Conservation (phyloP, 2,888 invertebrate species). For the Cephus rjabovi region DNA sequence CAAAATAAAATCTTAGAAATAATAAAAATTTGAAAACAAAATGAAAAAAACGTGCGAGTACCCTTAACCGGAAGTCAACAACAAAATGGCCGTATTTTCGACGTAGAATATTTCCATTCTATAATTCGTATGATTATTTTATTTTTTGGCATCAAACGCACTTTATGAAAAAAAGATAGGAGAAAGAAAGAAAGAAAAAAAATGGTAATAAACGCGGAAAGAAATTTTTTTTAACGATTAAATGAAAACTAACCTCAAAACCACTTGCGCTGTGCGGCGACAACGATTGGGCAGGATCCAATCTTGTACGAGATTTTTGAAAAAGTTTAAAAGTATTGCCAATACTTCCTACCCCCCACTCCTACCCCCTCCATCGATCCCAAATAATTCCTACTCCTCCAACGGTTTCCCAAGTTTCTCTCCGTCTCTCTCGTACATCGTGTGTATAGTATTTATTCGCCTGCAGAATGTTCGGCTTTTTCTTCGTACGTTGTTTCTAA, state of each 20-base stretch:
- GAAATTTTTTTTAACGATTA: conserved; percentile 14
- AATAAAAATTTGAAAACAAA: background rate
- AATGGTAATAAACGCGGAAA: conserved; percentile 16
- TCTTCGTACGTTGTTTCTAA: conserved; percentile 50
- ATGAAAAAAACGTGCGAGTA: background rate
- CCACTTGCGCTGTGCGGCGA: conserved; percentile 5
- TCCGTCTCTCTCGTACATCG: conserved; percentile 21
- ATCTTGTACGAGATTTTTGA: conserved; percentile 32
- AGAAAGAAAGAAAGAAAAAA: conserved; percentile 11
- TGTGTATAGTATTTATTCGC: conserved; percentile 62
- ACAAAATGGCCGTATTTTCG: background rate
- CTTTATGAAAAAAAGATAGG: conserved; percentile 5
- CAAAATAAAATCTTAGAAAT: background rate
- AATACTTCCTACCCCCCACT: background rate
- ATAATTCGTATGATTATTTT: background rate
- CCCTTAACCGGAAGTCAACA: background rate
- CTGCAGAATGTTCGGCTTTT: conserved; percentile 39
- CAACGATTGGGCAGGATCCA: conserved; percentile 59
- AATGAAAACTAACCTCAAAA: conserved; percentile 22
- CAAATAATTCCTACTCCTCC: conserved; percentile 12
- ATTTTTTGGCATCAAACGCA: conserved; percentile 17
- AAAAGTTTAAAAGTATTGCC: conserved; percentile 1
- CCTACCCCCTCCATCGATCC: background rate
- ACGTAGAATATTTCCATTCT: background rate
- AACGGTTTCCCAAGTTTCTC: conserved; percentile 20